These are phyloP conservation scores for Osmerus mordax DNA, from an alignment of 2,113 vertebrate genomes.

Conservation along the genomic window DNA sequence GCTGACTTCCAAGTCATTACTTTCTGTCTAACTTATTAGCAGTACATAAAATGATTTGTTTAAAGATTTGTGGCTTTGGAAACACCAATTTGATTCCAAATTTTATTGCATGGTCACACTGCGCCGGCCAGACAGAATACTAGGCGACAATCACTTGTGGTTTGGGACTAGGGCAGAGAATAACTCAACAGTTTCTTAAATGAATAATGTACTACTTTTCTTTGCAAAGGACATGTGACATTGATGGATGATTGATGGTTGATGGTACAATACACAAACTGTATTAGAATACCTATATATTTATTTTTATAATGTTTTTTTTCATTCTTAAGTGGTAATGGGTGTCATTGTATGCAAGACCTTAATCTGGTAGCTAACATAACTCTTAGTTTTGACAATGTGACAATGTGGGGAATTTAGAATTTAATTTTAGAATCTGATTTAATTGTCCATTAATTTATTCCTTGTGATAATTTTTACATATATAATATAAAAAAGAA, in stretches of 20 bases:
- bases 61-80: constrained; percentile 70
- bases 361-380: too few species aligned
- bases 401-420: background rate
- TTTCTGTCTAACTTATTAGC: constrained; percentile 67
- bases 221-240: too few species aligned
- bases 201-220: background rate
- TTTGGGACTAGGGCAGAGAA: constrained; percentile 49
- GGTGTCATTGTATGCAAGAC: too few species aligned
- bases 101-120: constrained; percentile 58
- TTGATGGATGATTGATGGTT: too few species aligned
- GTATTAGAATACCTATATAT: too few species aligned
- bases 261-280: too few species aligned
- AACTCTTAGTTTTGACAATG: background rate
- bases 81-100: constrained; percentile 59
- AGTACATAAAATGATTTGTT: constrained; percentile 70
- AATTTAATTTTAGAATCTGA: too few species aligned
- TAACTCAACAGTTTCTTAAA: constrained; percentile 32
- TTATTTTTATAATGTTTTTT: too few species aligned
- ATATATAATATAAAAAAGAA: too few species aligned
- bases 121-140: constrained; percentile 51
- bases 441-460: too few species aligned
- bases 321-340: too few species aligned
- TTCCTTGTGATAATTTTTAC: too few species aligned
- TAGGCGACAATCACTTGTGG: constrained; percentile 61
- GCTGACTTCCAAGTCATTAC: constrained; percentile 46